These are phyloP conservation scores for Zygogramma bicolorata DNA, from an alignment of 2,888 invertebrate species.

Conservation along the genomic window DNA sequence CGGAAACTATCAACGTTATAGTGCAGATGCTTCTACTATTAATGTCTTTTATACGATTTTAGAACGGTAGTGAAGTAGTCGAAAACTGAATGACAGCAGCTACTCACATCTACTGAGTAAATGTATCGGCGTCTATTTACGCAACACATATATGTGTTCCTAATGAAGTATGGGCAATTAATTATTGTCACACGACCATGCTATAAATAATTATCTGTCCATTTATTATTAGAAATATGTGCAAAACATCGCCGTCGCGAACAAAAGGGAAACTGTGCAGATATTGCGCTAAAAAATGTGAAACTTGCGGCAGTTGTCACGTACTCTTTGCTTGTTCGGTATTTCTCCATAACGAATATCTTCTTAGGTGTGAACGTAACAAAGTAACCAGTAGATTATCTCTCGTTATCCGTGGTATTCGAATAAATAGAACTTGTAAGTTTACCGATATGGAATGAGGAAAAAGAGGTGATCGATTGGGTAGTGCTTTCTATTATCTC, in stretches of 20 bases:
- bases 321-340: conserved; percentile 11
- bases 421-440: background rate
- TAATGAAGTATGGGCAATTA: conserved; percentile 28
- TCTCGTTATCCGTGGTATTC: background rate
- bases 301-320: conserved; percentile 27
- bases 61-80: no score
- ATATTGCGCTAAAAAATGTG: conserved; percentile 27
- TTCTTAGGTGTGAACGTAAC: background rate
- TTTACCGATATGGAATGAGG: background rate
- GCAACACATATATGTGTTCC: conserved; percentile 13
- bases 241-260: conserved; percentile 12
- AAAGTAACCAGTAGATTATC: background rate
- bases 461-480: background rate
- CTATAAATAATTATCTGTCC: conserved; percentile 23
- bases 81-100: background rate
- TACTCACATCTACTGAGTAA: background rate
- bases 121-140: conserved; percentile 7
- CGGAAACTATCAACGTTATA: no score
- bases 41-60: no score
- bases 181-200: conserved; percentile 33
- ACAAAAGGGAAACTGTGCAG: conserved; percentile 29
- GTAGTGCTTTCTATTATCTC: background rate
- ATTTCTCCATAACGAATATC: background rate
- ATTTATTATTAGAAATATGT: conserved; percentile 22
- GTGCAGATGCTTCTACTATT: no score